A percentile compares a stretch with the other conserved stretches of the same genome.
phyloP scores from a whole-genome alignment of 2,888 invertebrate species.

The Chydorus sphaericus region DNA sequence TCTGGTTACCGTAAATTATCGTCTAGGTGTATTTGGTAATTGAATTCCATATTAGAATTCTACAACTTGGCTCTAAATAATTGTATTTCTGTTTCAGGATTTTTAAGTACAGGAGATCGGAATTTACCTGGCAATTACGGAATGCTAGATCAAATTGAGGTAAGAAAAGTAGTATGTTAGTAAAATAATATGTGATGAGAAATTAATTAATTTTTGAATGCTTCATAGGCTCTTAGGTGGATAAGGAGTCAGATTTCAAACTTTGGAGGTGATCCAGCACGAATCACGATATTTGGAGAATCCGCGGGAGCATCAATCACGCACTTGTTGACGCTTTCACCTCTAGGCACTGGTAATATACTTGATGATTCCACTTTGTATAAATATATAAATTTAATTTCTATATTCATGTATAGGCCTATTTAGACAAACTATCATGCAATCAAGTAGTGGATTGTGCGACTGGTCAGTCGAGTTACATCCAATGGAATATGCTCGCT shows the following conservation, averaged over 20 bases:
- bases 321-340: constrained; percentile 45
- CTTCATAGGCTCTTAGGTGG: constrained; percentile 6
- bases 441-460: constrained; percentile 20
- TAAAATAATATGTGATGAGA: no score
- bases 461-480: constrained; percentile 20
- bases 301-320: constrained; percentile 57
- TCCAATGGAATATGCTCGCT: constrained; percentile 18
- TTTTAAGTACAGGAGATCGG: constrained; percentile 51
- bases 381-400: background rate
- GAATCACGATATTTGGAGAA: constrained; percentile 58
- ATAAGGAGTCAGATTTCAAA: constrained; percentile 7
- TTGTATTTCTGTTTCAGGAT: constrained; percentile 35
- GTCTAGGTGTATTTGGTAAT: constrained; percentile 52
- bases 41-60: background rate
- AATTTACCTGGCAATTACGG: constrained; percentile 22
- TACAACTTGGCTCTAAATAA: background rate
- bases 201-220: background rate
- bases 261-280: constrained; percentile 44
- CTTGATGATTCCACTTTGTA: background rate
- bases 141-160: constrained; percentile 11
- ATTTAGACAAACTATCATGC: constrained; percentile 20
- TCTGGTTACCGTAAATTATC: constrained; percentile 51
- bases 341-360: constrained; percentile 28
- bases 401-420: constrained; percentile 15
- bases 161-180: no score